These are phyloP conservation scores for Embiotoca jacksoni DNA, from an alignment of 2,113 vertebrate species.

Conservation along the genomic window DNA sequence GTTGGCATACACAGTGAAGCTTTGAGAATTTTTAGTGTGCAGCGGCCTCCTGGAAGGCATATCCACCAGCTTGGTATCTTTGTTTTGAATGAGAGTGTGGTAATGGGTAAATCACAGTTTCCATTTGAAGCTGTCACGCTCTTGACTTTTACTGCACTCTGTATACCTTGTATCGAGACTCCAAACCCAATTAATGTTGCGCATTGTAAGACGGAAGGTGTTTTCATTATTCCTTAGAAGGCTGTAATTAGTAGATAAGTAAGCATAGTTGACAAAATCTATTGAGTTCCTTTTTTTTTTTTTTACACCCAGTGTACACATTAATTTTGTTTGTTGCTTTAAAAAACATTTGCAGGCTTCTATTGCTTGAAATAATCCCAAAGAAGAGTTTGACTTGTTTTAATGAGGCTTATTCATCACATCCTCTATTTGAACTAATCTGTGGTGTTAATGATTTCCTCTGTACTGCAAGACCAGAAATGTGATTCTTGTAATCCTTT, in stretches of 20 bases:
- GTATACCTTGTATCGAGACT: conserved; percentile 22
- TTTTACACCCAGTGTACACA: neutral
- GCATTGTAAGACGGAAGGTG: conserved; percentile 2
- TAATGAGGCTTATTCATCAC: neutral
- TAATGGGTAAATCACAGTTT: conserved; percentile 56
- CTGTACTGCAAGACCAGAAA: neutral
- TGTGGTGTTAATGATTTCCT: neutral
- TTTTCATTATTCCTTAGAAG: conserved; percentile 20
- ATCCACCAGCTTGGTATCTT: conserved; percentile 28
- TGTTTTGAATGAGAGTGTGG: conserved; percentile 54
- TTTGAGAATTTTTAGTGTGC: conserved; percentile 43
- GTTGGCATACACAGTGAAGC: conserved; percentile 37
- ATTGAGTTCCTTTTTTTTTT: neutral
- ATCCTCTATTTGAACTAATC: neutral
- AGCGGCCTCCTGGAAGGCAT: conserved; percentile 23
- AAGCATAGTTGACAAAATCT: conserved; percentile 12
- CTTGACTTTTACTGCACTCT: conserved; percentile 37
- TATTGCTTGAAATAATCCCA: neutral
- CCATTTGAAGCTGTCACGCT: conserved; percentile 64
- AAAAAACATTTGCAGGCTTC: neutral
- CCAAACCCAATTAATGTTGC: conserved; percentile 17
- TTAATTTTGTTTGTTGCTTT: conserved; percentile 22
- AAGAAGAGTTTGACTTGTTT: neutral
- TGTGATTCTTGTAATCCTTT: neutral
- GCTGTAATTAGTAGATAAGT: conserved; percentile 11